Conservation (phyloP, 2,888 invertebrate species). For the Philereme transversata region DNA sequence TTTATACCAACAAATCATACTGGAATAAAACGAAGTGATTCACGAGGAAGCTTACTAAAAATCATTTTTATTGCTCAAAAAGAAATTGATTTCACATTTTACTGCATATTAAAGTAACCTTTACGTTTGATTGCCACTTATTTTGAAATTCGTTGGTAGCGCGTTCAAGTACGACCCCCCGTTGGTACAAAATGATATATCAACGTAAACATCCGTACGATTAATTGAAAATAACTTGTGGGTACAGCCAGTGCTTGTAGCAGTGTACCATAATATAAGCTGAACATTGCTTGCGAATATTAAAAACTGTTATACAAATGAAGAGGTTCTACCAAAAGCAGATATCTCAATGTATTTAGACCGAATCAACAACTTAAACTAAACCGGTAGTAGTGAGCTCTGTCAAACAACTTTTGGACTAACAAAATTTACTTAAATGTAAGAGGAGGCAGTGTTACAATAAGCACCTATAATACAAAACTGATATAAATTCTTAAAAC, state of each 20-base stretch:
- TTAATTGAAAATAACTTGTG: slow-evolving; percentile 68
- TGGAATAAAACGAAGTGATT: slow-evolving; percentile 56
- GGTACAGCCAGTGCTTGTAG: slow-evolving; percentile 9
- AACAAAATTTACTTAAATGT: no score
- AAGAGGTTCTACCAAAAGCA: no score
- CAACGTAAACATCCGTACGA: slow-evolving; percentile 66
- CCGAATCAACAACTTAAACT: no score
- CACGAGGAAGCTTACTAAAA: slow-evolving; percentile 67
- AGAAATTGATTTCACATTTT: slow-evolving; percentile 80
- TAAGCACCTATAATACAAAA: no score
- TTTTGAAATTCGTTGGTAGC: slow-evolving; percentile 49
- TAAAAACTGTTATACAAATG: slow-evolving; percentile 21
- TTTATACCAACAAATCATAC: slow-evolving; percentile 69
- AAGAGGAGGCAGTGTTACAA: no score
- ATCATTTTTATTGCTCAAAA: slow-evolving; percentile 67
- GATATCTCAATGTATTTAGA: no score
- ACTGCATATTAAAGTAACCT: slow-evolving; percentile 81
- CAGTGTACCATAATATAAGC: slow-evolving; percentile 1
- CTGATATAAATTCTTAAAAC: no score
- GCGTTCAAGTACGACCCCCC: slow-evolving; percentile 57
- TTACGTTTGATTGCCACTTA: slow-evolving; percentile 72
- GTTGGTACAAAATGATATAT: slow-evolving; percentile 64
- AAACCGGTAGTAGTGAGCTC: no score
- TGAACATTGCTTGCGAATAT: slow-evolving; percentile 21
- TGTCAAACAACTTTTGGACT: no score